Evolutionary conservation across 2,888 invertebrate species (phyloP).

Genomic region (Cryptosula pallasiana): DNA sequence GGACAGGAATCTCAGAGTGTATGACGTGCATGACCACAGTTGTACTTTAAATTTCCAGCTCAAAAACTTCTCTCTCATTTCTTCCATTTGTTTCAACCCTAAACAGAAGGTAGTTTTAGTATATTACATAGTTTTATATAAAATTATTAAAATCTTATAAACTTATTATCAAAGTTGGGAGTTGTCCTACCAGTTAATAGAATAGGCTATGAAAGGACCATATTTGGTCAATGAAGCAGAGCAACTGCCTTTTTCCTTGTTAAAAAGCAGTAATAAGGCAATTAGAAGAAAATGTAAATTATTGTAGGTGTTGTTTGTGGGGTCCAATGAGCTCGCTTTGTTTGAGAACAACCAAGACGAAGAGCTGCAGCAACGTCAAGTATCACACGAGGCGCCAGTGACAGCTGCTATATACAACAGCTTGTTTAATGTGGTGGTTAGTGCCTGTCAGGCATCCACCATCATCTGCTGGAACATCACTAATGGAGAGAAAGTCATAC

Average conservation of each 20-base stretch:
- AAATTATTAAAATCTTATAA: too few relatives aligned
- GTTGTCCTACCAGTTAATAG: too few relatives aligned
- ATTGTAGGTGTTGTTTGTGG: constrained; percentile 32
- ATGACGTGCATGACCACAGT: constrained; percentile 64
- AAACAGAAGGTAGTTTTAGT: constrained; percentile 23
- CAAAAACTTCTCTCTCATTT: constrained; percentile 11
- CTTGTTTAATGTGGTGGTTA: constrained; percentile 67
- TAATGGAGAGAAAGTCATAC: constrained; percentile 63
- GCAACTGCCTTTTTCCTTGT: too few relatives aligned
- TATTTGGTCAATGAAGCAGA: too few relatives aligned
- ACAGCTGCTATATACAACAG: constrained; percentile 71
- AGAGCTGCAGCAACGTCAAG: constrained; percentile 32
- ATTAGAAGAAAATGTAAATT: background rate
- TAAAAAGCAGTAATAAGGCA: too few relatives aligned
- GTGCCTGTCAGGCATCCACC: constrained; percentile 72
- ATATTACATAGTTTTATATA: too few relatives aligned
- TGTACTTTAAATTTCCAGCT: constrained; percentile 62
- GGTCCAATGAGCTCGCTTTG: constrained; percentile 33
- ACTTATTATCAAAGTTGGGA: too few relatives aligned
- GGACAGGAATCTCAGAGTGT: constrained; percentile 70
- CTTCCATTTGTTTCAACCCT: constrained; percentile 21
- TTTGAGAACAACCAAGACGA: constrained; percentile 36
- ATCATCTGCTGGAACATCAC: constrained; percentile 78
- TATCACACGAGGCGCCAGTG: constrained; percentile 65
- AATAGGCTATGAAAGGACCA: too few relatives aligned